Conservation (phyloP, 2,113 vertebrate genomes). For the Tiliqua scincoides region DNA sequence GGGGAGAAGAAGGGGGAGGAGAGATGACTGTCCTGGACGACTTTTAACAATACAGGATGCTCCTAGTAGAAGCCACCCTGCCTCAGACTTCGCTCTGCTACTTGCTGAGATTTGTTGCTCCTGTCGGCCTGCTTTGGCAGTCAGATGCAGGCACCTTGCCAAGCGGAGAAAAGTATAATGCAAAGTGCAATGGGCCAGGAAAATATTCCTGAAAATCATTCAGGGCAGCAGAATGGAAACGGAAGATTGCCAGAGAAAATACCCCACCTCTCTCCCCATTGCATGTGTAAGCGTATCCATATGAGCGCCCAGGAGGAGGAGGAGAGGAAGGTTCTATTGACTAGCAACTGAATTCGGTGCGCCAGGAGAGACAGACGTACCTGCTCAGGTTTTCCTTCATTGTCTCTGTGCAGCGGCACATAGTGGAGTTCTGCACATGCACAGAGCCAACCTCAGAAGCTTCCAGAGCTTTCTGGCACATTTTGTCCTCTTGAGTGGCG, state of each 20-base stretch:
- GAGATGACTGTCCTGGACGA: not conserved
- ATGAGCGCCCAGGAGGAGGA: not conserved
- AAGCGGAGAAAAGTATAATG: slow-evolving; percentile 17
- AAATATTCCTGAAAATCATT: slow-evolving; percentile 22
- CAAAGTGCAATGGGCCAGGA: not conserved
- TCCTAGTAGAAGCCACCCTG: not conserved
- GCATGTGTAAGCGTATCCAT: slow-evolving; percentile 11
- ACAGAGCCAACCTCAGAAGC: too few relatives aligned
- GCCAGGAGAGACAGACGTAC: too few relatives aligned
- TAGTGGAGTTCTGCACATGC: too few relatives aligned
- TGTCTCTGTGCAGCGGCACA: too few relatives aligned
- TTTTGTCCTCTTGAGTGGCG: too few relatives aligned
- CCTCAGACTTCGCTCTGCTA: not conserved
- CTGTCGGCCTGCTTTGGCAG: not conserved
- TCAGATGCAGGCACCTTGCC: not conserved
- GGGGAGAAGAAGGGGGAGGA: not conserved
- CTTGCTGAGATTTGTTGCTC: not conserved
- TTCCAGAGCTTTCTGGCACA: too few relatives aligned
- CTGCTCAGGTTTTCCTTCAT: not conserved
- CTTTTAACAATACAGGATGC: not conserved
- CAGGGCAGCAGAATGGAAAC: slow-evolving; percentile 1
- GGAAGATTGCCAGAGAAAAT: not conserved
- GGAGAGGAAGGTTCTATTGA: not conserved
- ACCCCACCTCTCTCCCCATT: not conserved
- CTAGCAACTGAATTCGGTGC: not conserved